Evolutionary conservation across 1,140 invertebrate genomes (phyloP).

Genomic region (Scaptomyza montana): DNA sequence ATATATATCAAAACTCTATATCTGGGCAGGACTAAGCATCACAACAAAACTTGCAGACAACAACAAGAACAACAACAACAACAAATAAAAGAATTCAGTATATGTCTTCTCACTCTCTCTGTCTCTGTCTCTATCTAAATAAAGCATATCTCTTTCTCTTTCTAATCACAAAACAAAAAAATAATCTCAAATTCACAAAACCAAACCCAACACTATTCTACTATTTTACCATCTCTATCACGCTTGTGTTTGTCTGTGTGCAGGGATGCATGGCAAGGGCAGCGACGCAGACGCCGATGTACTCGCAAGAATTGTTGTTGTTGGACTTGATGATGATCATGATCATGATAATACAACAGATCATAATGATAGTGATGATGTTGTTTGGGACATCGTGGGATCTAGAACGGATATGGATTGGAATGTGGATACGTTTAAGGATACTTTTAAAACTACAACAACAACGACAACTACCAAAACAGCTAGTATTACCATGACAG

Average conservation of each 20-base stretch:
- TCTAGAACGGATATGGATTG: constrained; percentile 18
- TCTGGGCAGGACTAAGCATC: constrained; percentile 78
- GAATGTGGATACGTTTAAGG: background rate
- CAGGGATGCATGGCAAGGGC: constrained; percentile 78
- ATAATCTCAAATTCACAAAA: constrained; percentile 25
- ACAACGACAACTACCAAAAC: constrained; percentile 42
- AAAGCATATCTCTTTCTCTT: constrained; percentile 23
- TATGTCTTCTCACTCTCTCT: constrained; percentile 52
- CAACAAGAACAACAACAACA: constrained; percentile 34
- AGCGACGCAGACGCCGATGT: constrained; percentile 31
- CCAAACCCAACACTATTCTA: constrained; percentile 75
- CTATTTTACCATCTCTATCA: constrained; percentile 81
- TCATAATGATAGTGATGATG: constrained; percentile 2
- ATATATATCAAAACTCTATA: constrained; percentile 57
- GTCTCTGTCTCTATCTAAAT: constrained; percentile 26
- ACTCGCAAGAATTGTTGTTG: constrained; percentile 48
- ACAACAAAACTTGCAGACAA: constrained; percentile 75
- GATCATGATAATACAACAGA: background rate
- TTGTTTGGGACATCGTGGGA: constrained; percentile 40
- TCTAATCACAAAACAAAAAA: constrained; percentile 41
- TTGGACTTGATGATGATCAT: constrained; percentile 36
- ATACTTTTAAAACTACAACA: constrained; percentile 23
- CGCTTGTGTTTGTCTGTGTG: constrained; percentile 84
- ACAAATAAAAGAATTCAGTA: constrained; percentile 58
- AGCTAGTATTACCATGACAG: background rate